Evolutionary conservation across 2,113 vertebrate genomes (phyloP), one percentile per base, ranked within the genome.

Genomic region (Gobio gobio): DNA sequence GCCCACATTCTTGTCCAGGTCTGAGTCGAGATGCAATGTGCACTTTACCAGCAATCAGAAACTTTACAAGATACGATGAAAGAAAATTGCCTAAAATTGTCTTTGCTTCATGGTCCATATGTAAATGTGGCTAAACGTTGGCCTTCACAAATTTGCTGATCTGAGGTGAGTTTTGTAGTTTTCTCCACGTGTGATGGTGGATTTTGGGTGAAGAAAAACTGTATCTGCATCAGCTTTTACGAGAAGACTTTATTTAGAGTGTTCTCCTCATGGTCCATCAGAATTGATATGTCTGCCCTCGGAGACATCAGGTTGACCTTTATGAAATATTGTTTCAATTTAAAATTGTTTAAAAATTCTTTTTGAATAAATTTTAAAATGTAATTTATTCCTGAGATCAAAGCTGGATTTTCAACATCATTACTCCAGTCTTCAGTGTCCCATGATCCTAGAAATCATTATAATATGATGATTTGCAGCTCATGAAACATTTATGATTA

Each of bases 261-360:
- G 83, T 54, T 85, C 79, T 88, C 76, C 83, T 89, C 85, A 87
- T 86, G 90, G 87, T 87, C 88, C 89, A 92, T 93, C 92, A 86
- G 81, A 59, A 92, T 87, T 54, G 82, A 90, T 92, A 73, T 88
- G 87, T 91, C 85, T 18, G 83, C 10, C 29, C 87, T 29, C 29
- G 29, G 29, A 29, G 29, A 56, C 82, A 89, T 49, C 61, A 2
- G 45, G 47, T 49, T 91, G 89, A 93, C 91, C 89, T 91, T 92
- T 91, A 40, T 45, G 49, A 51, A 16, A 51, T 51, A 16, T 51
- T 51, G 1, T 5, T 47, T 12, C 45, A 12, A 10, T 12, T 47
- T 47, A 0, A 47, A 47, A 47, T 3, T 13, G n/a, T n/a, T n/a
- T n/a, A n/a, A n/a, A n/a, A n/a, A n/a, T 51, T 54, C 5, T 6